Percentiles rank a stretch among this genome's conserved stretches.
phyloP scores from a whole-genome alignment of 2,797 vertebrate genomes.

The Paguma larvata region DNA sequence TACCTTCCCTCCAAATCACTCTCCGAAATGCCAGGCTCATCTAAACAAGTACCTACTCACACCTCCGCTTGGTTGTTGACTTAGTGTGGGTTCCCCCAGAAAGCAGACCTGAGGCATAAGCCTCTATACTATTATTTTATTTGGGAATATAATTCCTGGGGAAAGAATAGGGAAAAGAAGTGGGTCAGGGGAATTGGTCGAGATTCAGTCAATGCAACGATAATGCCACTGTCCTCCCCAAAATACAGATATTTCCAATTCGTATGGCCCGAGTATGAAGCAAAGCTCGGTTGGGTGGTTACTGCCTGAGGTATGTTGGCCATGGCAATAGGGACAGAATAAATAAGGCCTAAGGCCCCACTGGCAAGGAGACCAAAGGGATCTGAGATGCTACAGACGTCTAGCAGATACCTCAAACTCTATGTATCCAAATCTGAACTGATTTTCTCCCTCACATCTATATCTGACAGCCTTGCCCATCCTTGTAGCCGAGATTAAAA shows the following conservation, averaged over 20 bases:
- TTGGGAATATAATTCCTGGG: background rate
- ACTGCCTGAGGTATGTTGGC: background rate
- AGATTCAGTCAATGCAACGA: background rate
- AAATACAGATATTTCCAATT: background rate
- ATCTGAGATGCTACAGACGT: background rate
- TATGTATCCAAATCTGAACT: background rate
- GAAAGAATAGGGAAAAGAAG: background rate
- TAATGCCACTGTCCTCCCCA: background rate
- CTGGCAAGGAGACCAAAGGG: background rate
- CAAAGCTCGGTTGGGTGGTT: background rate
- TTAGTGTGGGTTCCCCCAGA: background rate
- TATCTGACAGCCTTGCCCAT: background rate
- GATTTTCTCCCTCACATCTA: background rate
- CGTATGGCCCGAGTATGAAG: background rate
- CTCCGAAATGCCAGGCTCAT: background rate
- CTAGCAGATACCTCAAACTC: background rate
- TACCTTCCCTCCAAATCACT: background rate
- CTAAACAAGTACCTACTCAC: background rate
- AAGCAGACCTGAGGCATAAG: background rate
- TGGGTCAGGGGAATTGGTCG: background rate
- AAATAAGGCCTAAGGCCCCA: background rate
- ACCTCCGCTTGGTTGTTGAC: background rate
- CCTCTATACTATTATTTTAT: background rate
- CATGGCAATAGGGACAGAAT: background rate
- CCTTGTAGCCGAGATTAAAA: constrained; percentile 35